Percentiles rank a stretch among this genome's conserved stretches.
Evolutionary conservation across 2,113 vertebrate genomes (phyloP).

Genomic region (Silurus glanis): DNA sequence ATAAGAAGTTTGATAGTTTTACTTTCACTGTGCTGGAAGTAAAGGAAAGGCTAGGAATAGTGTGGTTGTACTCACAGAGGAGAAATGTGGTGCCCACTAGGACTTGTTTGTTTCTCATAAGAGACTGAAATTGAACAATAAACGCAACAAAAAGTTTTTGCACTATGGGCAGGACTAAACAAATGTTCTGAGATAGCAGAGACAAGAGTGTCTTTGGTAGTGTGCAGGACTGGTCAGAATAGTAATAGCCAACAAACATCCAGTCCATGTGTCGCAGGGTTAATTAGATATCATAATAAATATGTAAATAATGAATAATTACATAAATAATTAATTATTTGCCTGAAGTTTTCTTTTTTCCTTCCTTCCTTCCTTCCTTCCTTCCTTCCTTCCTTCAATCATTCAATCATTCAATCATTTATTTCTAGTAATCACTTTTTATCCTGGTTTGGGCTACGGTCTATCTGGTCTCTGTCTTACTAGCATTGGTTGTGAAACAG

Average conservation of each 20-base stretch:
- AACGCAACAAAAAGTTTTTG: background rate
- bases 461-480: background rate
- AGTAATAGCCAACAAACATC: background rate
- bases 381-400: background rate
- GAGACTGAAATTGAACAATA: background rate
- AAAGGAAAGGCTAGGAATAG: background rate
- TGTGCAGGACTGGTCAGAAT: background rate
- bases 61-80: background rate
- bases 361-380: too few species aligned
- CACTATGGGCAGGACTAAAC: background rate
- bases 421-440: background rate
- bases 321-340: background rate
- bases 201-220: background rate
- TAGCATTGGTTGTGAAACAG: background rate
- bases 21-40: conserved; percentile 25
- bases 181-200: background rate
- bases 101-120: conserved; percentile 32
- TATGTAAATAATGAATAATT: background rate
- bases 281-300: conserved; percentile 15
- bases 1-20: conserved; percentile 38
- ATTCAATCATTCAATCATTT: background rate
- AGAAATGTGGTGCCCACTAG: conserved; percentile 21
- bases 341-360: too few species aligned
- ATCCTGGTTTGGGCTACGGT: background rate
- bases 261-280: conserved; percentile 18